Evolutionary conservation across 2,888 invertebrate genomes (phyloP).

Genomic region (Leptinotarsa haldemani): DNA sequence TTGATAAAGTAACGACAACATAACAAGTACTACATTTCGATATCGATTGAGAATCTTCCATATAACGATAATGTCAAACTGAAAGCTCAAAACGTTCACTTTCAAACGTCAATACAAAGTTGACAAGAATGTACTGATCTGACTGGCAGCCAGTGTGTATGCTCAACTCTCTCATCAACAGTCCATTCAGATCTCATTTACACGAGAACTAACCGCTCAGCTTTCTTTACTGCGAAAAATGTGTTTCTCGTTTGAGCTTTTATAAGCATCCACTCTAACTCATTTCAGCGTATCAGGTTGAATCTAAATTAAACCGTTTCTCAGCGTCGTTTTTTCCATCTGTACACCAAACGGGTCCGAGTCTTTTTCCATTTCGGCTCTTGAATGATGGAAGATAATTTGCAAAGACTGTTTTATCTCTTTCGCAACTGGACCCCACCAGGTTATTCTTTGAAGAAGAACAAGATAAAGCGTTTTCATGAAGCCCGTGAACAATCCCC

Average conservation of each 20-base stretch:
- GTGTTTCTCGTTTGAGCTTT: slow-evolving; percentile 4
- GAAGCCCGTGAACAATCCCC: neutral
- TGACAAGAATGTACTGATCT: too few species aligned
- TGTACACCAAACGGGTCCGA: neutral
- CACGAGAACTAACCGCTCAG: neutral
- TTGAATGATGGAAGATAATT: slow-evolving; percentile 16
- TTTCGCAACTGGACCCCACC: neutral
- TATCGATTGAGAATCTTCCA: too few species aligned
- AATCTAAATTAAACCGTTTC: slow-evolving; percentile 14
- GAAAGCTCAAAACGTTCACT: too few species aligned
- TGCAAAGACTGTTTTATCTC: slow-evolving; percentile 8
- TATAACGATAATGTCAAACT: too few species aligned
- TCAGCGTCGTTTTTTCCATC: slow-evolving; percentile 7
- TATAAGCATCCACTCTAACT: neutral
- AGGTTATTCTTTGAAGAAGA: slow-evolving; percentile 11
- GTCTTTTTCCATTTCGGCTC: slow-evolving; percentile 12
- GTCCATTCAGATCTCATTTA: neutral
- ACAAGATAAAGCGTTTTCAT: neutral
- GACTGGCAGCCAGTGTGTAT: too few species aligned
- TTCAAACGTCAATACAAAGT: too few species aligned
- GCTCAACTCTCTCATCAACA: neutral
- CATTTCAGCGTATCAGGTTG: slow-evolving; percentile 8
- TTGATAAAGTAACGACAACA: too few species aligned
- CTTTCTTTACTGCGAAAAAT: neutral
- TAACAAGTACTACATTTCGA: too few species aligned